phyloP scores from a whole-genome alignment of 2,888 invertebrate genomes.

The Polia nebulosa region DNA sequence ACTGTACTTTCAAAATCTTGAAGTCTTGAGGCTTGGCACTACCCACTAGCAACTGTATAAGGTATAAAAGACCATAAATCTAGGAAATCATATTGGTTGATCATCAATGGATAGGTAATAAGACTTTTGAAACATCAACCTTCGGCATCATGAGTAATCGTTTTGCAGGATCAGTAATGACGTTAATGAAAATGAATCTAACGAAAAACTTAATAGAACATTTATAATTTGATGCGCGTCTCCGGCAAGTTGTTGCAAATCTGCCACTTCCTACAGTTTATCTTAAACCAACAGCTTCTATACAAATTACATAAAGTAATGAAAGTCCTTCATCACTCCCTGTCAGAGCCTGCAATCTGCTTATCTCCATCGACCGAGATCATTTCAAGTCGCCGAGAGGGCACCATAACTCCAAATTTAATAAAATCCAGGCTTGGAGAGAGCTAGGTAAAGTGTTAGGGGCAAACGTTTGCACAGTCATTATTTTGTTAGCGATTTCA shows the following conservation, averaged over 20 bases:
- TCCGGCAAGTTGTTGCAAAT: slow-evolving; percentile 30
- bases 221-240: slow-evolving; percentile 22
- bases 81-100: slow-evolving; percentile 38
- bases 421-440: slow-evolving; percentile 82
- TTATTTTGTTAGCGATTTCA: slow-evolving; percentile 86
- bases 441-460: slow-evolving; percentile 85
- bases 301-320: slow-evolving; percentile 58
- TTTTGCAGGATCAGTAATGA: background rate
- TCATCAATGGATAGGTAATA: slow-evolving; percentile 33
- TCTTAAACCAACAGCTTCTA: slow-evolving; percentile 56
- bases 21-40: slow-evolving; percentile 35
- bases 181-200: slow-evolving; percentile 4
- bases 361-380: slow-evolving; percentile 77
- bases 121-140: slow-evolving; percentile 23
- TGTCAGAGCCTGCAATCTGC: slow-evolving; percentile 70
- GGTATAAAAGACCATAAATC: slow-evolving; percentile 58
- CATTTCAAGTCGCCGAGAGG: slow-evolving; percentile 80
- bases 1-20: slow-evolving; percentile 63
- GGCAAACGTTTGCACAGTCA: slow-evolving; percentile 77
- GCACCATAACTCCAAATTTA: slow-evolving; percentile 84
- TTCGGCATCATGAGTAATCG: slow-evolving; percentile 22
- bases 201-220: background rate
- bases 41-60: slow-evolving; percentile 54
- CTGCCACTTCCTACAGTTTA: slow-evolving; percentile 34
- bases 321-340: slow-evolving; percentile 65